Base-by-base conservation (phyloP, 1,140 invertebrate genomes). In the Leptopilina boulardi region DNA sequence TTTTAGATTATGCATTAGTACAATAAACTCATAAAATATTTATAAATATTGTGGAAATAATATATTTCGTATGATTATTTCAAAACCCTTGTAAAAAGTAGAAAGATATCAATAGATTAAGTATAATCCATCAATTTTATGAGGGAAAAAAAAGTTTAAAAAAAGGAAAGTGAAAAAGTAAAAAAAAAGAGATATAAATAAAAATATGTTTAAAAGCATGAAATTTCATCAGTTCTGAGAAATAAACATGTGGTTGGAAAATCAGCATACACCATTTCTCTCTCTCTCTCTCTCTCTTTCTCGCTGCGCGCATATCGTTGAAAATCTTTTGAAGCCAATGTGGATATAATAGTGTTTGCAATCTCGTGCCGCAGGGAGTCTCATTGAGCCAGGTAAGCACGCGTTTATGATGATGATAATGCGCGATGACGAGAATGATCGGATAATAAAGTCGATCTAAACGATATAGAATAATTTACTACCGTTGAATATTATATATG, bases 401-500 rank as follows among this genome's bases (percentile, higher is more conserved):
- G 78, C 79, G 78, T 78, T 83, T 79, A 80, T 75, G 54, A 34
- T 72, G 51, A 56, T 54, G 81, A 80, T 82, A 77, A 82, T 82
- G 77, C 59, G 59, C 73, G 77, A 83, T 78, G 81, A 84, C 82
- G 80, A 84, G 77, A 76, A 80, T 82, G 80, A 84, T 83, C 76
- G 47, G 56, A 81, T 83, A 84, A 84, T 84, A 84, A 83, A 80
- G 79, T 83, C 77, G 71, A 73, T 71, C 81, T 70, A 44, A 79
- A 42, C 74, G 75, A 83, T 83, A 85, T 84, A 83, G 83, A 85
- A 85, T 85, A 83, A 85, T 85, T 85, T 76, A 77, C 81, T 77
- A 66, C 59, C 59, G 59, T 66, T 66, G 59, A 66, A 66, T 66
- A 30, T 23, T 66, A 51, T 47, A 47, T 47, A 59, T 66, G 13